These are phyloP conservation scores for Lampris incognitus DNA, from an alignment of 2,113 vertebrate genomes.

Conservation along the genomic window DNA sequence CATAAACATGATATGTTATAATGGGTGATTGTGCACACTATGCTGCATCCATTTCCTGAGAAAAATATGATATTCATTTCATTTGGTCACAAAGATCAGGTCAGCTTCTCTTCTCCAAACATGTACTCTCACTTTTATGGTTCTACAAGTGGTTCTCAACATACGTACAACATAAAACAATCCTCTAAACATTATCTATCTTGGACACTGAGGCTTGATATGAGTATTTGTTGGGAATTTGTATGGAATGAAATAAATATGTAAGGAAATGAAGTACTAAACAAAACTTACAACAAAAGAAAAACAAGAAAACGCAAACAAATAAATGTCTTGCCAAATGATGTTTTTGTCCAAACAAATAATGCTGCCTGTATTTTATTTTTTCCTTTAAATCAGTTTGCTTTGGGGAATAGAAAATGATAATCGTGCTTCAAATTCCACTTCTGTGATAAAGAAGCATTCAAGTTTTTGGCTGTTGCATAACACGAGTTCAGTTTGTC, in stretches of 20 bases:
- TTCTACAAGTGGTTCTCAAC: too few species aligned
- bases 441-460: constrained; percentile 6
- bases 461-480: background rate
- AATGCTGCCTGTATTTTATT: constrained; percentile 4
- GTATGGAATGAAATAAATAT: too few species aligned
- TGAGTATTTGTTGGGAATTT: too few species aligned
- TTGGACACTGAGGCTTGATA: too few species aligned
- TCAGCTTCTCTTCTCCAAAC: too few species aligned
- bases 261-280: too few species aligned
- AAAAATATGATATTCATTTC: too few species aligned
- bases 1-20: background rate
- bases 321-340: background rate
- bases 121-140: too few species aligned
- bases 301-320: background rate
- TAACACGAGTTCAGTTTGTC: too few species aligned
- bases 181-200: too few species aligned
- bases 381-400: constrained; percentile 30
- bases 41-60: background rate
- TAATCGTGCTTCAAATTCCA: constrained; percentile 16
- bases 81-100: too few species aligned
- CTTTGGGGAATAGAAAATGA: constrained; percentile 27
- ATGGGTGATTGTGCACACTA: background rate
- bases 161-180: too few species aligned
- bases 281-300: background rate
- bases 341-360: constrained; percentile 14